Base-by-base conservation (phyloP, 2,113 vertebrate species). In the Dasyornis broadbenti region DNA sequence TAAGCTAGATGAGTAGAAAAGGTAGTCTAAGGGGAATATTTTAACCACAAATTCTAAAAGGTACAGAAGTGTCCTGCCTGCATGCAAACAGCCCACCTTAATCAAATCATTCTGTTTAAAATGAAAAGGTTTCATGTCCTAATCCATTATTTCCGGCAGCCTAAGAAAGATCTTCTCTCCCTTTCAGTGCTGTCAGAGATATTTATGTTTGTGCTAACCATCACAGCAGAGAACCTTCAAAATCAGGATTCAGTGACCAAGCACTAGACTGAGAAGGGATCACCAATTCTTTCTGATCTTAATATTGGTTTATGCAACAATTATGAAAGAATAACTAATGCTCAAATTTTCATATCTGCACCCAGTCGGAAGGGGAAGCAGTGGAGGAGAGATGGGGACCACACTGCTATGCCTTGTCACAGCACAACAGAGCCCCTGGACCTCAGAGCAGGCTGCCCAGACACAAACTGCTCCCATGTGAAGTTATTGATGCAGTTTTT, bases 11-110 rank as follows among this genome's bases (percentile, higher is more conserved):
- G 96, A 97, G 94, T 89, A 90, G 95, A 96, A 97, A 96, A 97
- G 97, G 98, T 98, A 96, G 95, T 96, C 78, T 89, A 86, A 97
- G 92, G 92, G 98, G 97, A 97, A 96, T 94, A 92, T 96, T 97
- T 97, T 95, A 96, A 98, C 97, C 76, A 17, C 97, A 96, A 59
- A 91, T 96, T 97, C 95, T 89, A 73, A 95, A 97, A 97, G 94
- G 92, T 87, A 89, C 79, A 54, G 91, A 96, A 97, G 90, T 87
- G 94, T 95, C 95, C 92, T 97, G 90, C 49, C 69, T 94, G 53
- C 92, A 68, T 79, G 85, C 95, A 94, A 90, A 92, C 42, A 75
- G 66, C 87, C 95, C 82, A 97, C 93, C 96, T 96, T 95, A 71
- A 72, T 35, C 13, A 37, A 95, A 95, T 94, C 68, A 78, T n/a